Percentiles rank a stretch among this genome's conserved stretches.
Evolutionary conservation across 2,113 vertebrate species (phyloP).

Genomic region (Tetrao urogallus): DNA sequence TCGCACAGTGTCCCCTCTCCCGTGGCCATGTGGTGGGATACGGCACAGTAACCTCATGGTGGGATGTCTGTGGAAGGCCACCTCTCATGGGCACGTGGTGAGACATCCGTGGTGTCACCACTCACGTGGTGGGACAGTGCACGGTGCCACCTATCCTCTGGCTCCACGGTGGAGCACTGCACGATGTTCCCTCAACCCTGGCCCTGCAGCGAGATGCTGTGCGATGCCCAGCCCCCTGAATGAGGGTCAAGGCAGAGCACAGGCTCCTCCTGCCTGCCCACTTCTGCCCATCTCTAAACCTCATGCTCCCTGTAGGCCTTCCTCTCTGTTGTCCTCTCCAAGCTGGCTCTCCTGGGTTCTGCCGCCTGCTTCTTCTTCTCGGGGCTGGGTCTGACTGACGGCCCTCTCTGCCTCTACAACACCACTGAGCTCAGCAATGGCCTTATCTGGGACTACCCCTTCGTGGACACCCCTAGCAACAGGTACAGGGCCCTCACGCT

Average conservation of each 20-base stretch:
- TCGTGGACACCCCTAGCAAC: conserved; percentile 10
- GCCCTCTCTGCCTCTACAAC: conserved; percentile 79
- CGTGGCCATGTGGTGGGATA: rapidly evolving
- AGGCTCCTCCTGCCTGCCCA: not conserved
- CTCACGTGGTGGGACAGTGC: not conserved
- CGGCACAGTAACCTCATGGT: no score
- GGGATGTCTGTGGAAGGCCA: no score
- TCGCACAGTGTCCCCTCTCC: not conserved
- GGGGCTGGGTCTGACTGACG: conserved; percentile 72
- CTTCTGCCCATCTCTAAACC: not conserved
- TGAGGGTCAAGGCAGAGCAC: not conserved
- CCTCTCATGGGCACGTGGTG: no score
- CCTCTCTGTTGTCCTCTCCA: conserved; percentile 67
- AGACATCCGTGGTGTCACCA: no score
- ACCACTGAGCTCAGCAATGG: not conserved
- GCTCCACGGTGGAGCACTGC: rapidly evolving
- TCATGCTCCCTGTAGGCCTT: conserved; percentile 63
- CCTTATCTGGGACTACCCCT: conserved; percentile 77
- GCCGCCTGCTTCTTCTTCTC: conserved; percentile 73
- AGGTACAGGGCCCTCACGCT: not conserved
- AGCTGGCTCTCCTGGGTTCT: conserved; percentile 74
- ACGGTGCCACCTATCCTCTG: not conserved
- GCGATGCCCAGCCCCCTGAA: not conserved
- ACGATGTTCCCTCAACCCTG: no score
- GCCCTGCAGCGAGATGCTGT: not conserved